A percentile compares a stretch with the other conserved stretches of the same genome.
These are phyloP conservation scores for Tor tambroides DNA, from an alignment of 2,113 vertebrate genomes.

Conservation along the genomic window DNA sequence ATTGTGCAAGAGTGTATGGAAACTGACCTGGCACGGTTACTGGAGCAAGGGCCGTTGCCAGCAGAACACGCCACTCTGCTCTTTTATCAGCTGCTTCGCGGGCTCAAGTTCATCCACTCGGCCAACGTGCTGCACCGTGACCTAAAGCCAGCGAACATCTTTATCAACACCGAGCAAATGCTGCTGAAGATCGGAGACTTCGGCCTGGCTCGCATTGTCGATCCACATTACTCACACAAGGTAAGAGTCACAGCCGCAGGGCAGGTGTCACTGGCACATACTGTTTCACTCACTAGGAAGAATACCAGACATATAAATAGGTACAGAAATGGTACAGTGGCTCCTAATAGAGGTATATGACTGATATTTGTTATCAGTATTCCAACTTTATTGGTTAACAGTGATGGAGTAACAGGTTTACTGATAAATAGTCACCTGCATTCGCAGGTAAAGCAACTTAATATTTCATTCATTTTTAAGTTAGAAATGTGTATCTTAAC, in stretches of 20 bases:
- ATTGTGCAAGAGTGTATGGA: constrained; percentile 97
- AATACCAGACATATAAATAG: background rate
- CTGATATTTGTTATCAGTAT: background rate
- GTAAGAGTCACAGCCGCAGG: constrained; percentile 66
- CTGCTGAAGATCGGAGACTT: constrained; percentile 97
- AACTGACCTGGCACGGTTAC: constrained; percentile 87
- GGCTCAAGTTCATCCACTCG: constrained; percentile 98
- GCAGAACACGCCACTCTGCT: constrained; percentile 91
- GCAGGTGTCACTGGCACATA: background rate
- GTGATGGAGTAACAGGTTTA: background rate
- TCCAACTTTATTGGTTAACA: background rate
- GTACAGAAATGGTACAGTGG: background rate
- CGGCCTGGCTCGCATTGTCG: constrained; percentile 91
- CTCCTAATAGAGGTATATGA: background rate
- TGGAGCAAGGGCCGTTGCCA: constrained; percentile 88
- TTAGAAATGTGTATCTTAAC: no score
- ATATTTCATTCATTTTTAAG: background rate
- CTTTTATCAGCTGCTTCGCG: constrained; percentile 96
- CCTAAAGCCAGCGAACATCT: constrained; percentile 95
- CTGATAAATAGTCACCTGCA: background rate
- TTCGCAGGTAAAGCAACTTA: background rate
- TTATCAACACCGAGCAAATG: constrained; percentile 93
- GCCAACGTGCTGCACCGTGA: constrained; percentile 95
- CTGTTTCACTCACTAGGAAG: background rate
- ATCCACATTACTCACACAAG: constrained; percentile 97